A percentile compares a stretch with the other conserved stretches of the same genome.
Conservation (phyloP, 2,113 vertebrate genomes). For the Apeltes quadracus region DNA sequence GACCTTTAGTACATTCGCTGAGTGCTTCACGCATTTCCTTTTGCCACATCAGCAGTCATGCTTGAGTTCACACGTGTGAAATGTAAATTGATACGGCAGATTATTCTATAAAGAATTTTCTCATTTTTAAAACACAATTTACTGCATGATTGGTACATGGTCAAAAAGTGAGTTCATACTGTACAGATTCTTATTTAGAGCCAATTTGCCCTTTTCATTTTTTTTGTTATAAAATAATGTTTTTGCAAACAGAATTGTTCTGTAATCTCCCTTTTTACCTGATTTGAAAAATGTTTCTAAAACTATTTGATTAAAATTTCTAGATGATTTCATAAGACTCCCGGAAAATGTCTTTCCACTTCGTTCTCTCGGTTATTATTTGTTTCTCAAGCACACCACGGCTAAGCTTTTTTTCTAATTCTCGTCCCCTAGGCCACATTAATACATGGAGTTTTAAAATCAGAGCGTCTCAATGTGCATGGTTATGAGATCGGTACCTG, state of each 20-base stretch:
- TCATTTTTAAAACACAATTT: background rate
- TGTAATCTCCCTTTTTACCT: background rate
- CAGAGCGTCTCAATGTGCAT: accelerated
- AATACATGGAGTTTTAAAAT: slow-evolving; percentile 30
- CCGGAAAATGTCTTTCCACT: background rate
- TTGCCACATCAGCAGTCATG: slow-evolving; percentile 14
- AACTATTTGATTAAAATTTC: background rate
- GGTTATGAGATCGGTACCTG: background rate
- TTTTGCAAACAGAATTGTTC: background rate
- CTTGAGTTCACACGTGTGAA: background rate
- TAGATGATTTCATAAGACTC: background rate
- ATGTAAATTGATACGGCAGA: background rate
- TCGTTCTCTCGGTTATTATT: background rate
- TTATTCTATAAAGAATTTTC: background rate
- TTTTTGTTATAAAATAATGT: background rate
- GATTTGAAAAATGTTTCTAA: background rate
- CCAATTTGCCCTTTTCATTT: background rate
- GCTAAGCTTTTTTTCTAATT: slow-evolving; percentile 2
- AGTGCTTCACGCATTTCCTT: slow-evolving; percentile 16
- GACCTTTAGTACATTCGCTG: slow-evolving; percentile 5
- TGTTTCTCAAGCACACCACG: background rate
- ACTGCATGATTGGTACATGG: background rate
- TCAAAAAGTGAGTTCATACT: background rate
- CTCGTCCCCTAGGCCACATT: slow-evolving; percentile 57
- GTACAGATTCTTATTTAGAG: background rate